These are phyloP conservation scores for Muscicapa adusta DNA, from an alignment of 2,113 vertebrate genomes.

Conservation along the genomic window DNA sequence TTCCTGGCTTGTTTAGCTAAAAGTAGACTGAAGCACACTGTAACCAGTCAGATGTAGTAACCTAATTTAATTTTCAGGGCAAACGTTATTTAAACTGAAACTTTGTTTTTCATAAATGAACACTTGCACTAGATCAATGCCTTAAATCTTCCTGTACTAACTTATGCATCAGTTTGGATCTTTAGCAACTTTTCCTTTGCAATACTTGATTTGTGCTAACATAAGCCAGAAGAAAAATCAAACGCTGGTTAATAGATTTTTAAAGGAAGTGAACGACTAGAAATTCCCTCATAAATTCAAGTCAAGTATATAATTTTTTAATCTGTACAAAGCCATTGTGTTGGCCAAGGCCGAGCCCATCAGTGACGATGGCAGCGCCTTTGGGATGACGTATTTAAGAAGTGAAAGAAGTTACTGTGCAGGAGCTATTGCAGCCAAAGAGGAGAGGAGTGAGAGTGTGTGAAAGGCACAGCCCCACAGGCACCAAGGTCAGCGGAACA, in stretches of 20 bases:
- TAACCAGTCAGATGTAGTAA: background rate
- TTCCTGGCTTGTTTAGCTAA: background rate
- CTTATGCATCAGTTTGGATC: background rate
- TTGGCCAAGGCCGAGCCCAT: background rate
- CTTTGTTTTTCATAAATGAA: background rate
- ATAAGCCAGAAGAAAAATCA: background rate
- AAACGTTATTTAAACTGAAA: background rate
- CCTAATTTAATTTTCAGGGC: background rate
- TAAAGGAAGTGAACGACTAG: background rate
- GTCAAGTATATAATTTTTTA: background rate
- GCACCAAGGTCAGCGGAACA: background rate
- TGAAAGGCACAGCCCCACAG: background rate
- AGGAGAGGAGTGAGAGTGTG: background rate
- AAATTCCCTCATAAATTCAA: background rate
- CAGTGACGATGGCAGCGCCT: fast-evolving
- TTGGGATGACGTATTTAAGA: background rate
- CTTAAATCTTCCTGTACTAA: background rate
- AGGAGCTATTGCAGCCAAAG: background rate
- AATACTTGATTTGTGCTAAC: background rate
- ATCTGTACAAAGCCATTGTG: background rate
- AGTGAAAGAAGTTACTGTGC: background rate
- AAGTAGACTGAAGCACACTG: background rate
- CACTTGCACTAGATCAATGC: background rate
- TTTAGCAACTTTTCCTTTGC: background rate
- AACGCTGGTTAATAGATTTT: background rate